Conservation (phyloP, 2,113 vertebrate genomes). For the Centropristis striata region DNA sequence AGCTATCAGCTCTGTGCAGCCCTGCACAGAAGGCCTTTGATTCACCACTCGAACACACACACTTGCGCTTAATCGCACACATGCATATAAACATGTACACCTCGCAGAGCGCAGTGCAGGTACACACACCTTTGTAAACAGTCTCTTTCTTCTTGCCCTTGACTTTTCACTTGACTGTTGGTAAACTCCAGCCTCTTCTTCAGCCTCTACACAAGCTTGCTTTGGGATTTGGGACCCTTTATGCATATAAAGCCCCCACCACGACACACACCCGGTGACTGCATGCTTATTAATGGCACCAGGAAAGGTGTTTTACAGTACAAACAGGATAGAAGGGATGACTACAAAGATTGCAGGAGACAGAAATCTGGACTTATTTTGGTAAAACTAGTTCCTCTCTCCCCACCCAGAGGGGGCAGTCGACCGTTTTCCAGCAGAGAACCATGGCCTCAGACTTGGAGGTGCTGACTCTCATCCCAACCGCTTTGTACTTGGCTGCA, state of each 20-base stretch:
- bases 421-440: too few relatives aligned
- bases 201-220: slow-evolving; percentile 30
- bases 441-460: too few relatives aligned
- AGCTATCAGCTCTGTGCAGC: slow-evolving; percentile 83
- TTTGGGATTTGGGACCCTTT: neutral
- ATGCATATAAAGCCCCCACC: too few relatives aligned
- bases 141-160: slow-evolving; percentile 39
- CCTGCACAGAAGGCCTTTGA: slow-evolving; percentile 76
- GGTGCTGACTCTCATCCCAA: too few relatives aligned
- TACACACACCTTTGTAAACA: slow-evolving; percentile 14
- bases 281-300: neutral
- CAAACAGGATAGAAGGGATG: too few relatives aligned
- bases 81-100: slow-evolving; percentile 43
- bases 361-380: neutral
- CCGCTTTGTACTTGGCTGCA: too few relatives aligned
- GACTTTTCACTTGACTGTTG: slow-evolving; percentile 39
- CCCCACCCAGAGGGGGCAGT: too few relatives aligned
- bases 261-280: neutral
- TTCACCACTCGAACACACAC: slow-evolving; percentile 56
- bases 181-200: slow-evolving; percentile 17
- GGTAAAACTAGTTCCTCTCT: too few relatives aligned
- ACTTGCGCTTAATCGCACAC: neutral
- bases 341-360: too few relatives aligned
- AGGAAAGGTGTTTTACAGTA: too few relatives aligned
- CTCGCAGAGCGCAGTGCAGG: neutral